Base-by-base conservation (phyloP, 2,113 vertebrate species). In the Gavialis gangeticus region DNA sequence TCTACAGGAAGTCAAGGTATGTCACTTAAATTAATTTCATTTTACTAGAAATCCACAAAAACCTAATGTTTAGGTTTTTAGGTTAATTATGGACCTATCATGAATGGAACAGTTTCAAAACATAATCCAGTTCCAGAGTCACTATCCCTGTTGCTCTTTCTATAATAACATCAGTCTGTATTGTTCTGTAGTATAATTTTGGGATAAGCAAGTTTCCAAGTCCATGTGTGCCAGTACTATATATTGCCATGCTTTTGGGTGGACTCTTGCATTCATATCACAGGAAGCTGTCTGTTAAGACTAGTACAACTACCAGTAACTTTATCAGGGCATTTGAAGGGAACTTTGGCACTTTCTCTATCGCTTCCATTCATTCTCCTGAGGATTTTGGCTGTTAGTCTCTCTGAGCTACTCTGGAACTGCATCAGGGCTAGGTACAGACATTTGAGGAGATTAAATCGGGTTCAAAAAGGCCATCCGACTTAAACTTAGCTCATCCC, bases 1-100 rank as follows among this genome's bases (percentile, higher is more conserved):
- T 62, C 90, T 87, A 92, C 12, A 91, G 90, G 30, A 80, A 90
- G 94, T 96, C 93, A 85, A 87, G 91, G 57, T 87, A 60, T 77
- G 56, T 84, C 77, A 66, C 24, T 28, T 85, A 24, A 64, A 84
- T 92, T 89, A 92, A 93, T 34, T 85, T 46, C 37, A 62, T 37
- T 46, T 73, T 37, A 91, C 66, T 6, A 89, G 10, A 90, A 87
- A 63, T 62, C 46, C 88, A 64, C 80, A 82, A n/a, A 66, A 62
- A 80, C 85, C 77, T 82, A 57, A 7, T 57, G 18, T 46, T 22
- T 25, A 66, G 64, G 19, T 21, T 78, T 87, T 88, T 92, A 14
- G 85, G 1, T 21, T 46, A 27, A 15, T 92, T 59, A 71, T 8
- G 27, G 55, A 79, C 90, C 79, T 89, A 46, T 63, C 17, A 6